These are phyloP conservation scores for Petrocephalus schoutedeni DNA, from an alignment of 2,797 vertebrate species.

Conservation along the genomic window DNA sequence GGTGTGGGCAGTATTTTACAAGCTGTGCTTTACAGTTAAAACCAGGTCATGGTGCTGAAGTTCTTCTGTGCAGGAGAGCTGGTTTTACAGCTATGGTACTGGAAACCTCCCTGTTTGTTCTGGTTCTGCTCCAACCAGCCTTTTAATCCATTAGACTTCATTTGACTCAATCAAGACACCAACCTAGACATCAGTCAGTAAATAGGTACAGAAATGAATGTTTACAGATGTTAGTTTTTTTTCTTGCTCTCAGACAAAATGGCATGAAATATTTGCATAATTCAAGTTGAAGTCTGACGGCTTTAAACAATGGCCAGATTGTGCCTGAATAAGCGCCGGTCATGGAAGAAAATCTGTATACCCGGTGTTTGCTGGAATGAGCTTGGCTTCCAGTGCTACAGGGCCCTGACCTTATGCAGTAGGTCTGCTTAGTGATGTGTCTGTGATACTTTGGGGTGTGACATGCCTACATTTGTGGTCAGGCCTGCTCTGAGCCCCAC, in stretches of 20 bases:
- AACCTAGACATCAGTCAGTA: background rate
- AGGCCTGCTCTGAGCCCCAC: background rate
- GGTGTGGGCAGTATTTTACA: background rate
- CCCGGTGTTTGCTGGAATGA: background rate
- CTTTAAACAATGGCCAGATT: background rate
- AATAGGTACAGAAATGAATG: background rate
- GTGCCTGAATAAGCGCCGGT: background rate
- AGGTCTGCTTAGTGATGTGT: background rate
- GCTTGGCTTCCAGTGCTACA: background rate
- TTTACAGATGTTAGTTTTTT: background rate
- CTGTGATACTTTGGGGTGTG: background rate
- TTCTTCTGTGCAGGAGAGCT: background rate
- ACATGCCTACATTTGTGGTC: background rate
- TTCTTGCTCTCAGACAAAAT: background rate
- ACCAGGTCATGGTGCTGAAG: background rate
- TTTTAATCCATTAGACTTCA: background rate
- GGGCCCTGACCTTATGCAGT: background rate
- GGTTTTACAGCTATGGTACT: background rate
- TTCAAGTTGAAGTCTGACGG: background rate
- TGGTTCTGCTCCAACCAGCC: background rate
- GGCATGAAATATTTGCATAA: background rate
- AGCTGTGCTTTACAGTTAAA: background rate
- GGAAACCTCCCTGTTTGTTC: background rate
- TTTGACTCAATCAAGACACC: background rate
- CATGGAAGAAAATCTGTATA: background rate